Conservation (phyloP, 2,797 vertebrate species). For the Geotrypetes seraphini region DNA sequence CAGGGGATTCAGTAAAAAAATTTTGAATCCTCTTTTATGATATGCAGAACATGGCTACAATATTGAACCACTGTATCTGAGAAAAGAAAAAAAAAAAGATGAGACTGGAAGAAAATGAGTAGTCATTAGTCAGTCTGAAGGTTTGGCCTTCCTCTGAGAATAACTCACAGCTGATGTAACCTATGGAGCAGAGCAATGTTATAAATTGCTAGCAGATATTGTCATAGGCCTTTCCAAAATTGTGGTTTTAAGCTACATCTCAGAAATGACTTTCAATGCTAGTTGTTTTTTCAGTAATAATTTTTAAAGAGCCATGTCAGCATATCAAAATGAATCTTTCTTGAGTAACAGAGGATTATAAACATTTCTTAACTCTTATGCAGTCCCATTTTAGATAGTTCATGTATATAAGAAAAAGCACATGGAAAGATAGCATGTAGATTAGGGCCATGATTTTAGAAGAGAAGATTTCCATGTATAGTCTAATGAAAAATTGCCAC, state of each 20-base stretch:
- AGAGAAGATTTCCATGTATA: too few species aligned
- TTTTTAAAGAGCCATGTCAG: slow-evolving; percentile 14
- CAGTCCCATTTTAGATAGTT: too few species aligned
- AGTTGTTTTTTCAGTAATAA: slow-evolving; percentile 24
- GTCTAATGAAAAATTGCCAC: too few species aligned
- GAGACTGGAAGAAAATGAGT: slow-evolving; percentile 3
- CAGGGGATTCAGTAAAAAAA: too few species aligned
- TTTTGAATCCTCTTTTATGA: too few species aligned
- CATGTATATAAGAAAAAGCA: too few species aligned
- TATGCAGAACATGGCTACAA: too few species aligned
- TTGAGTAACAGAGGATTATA: background rate
- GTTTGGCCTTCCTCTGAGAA: slow-evolving; percentile 20
- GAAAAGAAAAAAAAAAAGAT: background rate
- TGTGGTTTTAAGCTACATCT: slow-evolving; percentile 33
- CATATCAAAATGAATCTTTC: slow-evolving; percentile 1
- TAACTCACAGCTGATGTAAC: slow-evolving; percentile 34
- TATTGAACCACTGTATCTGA: background rate
- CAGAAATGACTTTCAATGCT: slow-evolving; percentile 23
- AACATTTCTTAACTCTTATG: background rate
- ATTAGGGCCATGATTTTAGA: too few species aligned
- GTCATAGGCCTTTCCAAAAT: slow-evolving; percentile 24
- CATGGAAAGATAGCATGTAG: too few species aligned
- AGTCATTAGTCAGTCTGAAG: slow-evolving; percentile 16
- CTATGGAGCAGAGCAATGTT: slow-evolving; percentile 15
- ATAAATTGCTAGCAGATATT: slow-evolving; percentile 34